Evolutionary conservation across 2,888 invertebrate species (phyloP), one percentile per base, ranked within the genome.

Genomic region (Diloba caeruleocephala): DNA sequence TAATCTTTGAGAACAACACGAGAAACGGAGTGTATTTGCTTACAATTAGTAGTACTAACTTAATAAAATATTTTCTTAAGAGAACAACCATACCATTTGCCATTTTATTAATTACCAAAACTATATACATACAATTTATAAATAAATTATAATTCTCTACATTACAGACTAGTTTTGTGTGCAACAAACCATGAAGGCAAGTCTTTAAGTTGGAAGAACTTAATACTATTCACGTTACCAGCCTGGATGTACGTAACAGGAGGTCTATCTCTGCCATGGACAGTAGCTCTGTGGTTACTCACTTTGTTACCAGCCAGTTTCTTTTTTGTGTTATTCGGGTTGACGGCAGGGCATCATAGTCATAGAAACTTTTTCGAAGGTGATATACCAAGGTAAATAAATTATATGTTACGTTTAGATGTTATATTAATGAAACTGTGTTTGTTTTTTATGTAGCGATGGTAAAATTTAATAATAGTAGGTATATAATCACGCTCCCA

Each of bases 351-450:
- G 0, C 98, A 98, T 87, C 97, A 97, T 77, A 96, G 96, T 73
- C 96, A 97, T 0, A 95, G 95, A 23, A 96, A 97, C 51, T 97
- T 96, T 83, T 97, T 98, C 74, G 97, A 97, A 74, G 97, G 97
- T 6, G 97, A 97, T 84, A 84, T 94, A 17, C 94, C 95, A 9
- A 95, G 96, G 96, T 96, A 89, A 57, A 26, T 1, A 2, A n/a
- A n/a, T n/a, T n/a, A n/a, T n/a, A n/a, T n/a, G n/a, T n/a, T n/a
- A n/a, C n/a, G n/a, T n/a, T n/a, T n/a, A n/a, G n/a, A n/a, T n/a
- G n/a, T n/a, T n/a, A n/a, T n/a, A n/a, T n/a, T n/a, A n/a, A n/a
- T n/a, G n/a, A n/a, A n/a, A n/a, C n/a, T n/a, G n/a, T n/a, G n/a
- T n/a, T n/a, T n/a, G n/a, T n/a, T n/a, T n/a, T n/a, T n/a, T n/a